Evolutionary conservation across 2,888 invertebrate genomes (phyloP), one percentile per base, ranked within the genome.

Genomic region (Schrankia costaestrigalis): DNA sequence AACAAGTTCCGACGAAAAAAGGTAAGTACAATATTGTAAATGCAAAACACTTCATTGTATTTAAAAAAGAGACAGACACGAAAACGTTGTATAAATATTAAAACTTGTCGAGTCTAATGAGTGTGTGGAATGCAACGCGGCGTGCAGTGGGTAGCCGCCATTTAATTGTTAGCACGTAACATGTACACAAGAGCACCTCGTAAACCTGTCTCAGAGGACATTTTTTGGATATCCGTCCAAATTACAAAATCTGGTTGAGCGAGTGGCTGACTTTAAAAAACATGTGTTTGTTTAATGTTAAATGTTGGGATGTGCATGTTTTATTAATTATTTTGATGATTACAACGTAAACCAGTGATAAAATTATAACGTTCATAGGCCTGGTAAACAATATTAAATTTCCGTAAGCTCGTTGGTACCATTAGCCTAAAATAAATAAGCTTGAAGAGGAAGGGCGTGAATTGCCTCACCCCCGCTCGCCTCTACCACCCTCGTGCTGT

Each of bases 391-490:
- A 64, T 74, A 71, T 79, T 78, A 79, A 81, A 81, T 83, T 77
- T 78, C 78, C 73, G 71, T 71, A 68, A 74, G 71, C 76, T 75
- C 59, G 67, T 67, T 71, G 66, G 52, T 56, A 70, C 70, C 71
- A 74, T 78, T 77, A 77, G 74, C 65, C 71, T 63, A 77, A 79
- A 80, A 83, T 81, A 84, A 83, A 82, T 78, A 78, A 70, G 70
- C 64, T 52, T 46, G 60, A 56, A 71, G 61, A 62, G 67, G 65
- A 63, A 71, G 78, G 77, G 77, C 69, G 77, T 68, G 72, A 69
- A 74, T 68, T 58, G 62, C 68, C 72, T 56, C 63, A 68, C 64
- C 45, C 43, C 23, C 56, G 26, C 11, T 40, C 35, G 24, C 17
- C 26, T 40, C 31, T 24, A 15, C 34, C 31, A 26, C 34, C 37